phyloP scores from a whole-genome alignment of 1,140 invertebrate species.

The Drosophila murphyi region DNA sequence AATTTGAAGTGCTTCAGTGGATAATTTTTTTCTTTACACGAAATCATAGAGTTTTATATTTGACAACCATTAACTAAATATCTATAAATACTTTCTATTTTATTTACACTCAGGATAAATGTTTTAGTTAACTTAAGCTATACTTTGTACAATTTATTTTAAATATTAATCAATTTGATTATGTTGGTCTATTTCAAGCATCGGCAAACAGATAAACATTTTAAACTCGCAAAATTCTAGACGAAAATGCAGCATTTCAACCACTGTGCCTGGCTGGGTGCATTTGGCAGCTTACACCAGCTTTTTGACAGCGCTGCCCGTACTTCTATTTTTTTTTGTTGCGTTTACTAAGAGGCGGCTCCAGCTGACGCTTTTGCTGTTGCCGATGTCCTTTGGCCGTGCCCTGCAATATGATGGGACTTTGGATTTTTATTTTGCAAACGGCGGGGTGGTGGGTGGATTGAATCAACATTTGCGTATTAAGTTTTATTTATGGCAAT shows the following conservation, averaged over 20 bases:
- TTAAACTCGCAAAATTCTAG: background rate
- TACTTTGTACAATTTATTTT: no score
- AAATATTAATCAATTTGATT: no score
- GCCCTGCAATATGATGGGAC: background rate
- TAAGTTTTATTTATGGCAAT: conserved; percentile 38
- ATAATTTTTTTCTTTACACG: background rate
- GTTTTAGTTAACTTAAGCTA: no score
- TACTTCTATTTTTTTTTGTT: conserved; percentile 21
- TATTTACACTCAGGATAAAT: no score
- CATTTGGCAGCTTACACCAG: background rate
- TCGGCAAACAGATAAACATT: no score
- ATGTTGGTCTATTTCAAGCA: no score
- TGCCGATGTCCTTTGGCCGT: background rate
- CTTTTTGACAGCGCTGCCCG: background rate
- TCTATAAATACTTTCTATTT: no score
- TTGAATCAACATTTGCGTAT: conserved; percentile 4
- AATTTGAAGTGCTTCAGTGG: conserved; percentile 29
- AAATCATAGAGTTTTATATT: no score
- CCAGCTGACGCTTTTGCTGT: background rate
- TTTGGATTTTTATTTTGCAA: background rate
- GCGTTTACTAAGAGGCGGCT: conserved; percentile 27
- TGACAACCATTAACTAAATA: no score
- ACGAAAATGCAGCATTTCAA: background rate
- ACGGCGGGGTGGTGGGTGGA: no score
- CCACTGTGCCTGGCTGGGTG: background rate